A percentile compares a stretch with the other conserved stretches of the same genome.
Conservation (phyloP, 2,888 invertebrate genomes). For the Latrodectus elegans region DNA sequence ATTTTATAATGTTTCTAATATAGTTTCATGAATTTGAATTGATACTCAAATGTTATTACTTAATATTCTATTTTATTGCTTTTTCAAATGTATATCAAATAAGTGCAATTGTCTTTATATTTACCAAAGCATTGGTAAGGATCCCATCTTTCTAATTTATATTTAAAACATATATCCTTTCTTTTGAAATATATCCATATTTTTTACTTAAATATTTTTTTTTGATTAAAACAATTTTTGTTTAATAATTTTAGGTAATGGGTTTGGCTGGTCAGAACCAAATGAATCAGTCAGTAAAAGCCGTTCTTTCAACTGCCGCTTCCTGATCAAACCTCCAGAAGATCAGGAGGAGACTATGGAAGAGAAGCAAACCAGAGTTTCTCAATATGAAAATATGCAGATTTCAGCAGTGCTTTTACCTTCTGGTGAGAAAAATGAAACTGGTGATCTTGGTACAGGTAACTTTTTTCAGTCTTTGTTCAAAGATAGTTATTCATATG, state of each 20-base stretch:
- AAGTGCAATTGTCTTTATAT: no score
- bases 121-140: no score
- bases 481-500: no score
- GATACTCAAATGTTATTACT: no score
- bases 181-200: no score
- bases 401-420: constrained; percentile 75
- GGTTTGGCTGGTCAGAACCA: constrained; percentile 64
- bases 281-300: constrained; percentile 73
- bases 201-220: neutral
- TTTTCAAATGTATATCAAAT: no score
- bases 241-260: constrained; percentile 54
- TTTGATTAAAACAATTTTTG: neutral
- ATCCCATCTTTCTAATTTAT: no score
- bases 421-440: constrained; percentile 71
- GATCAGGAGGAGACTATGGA: constrained; percentile 78
- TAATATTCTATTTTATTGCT: no score
- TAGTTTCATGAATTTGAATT: no score
- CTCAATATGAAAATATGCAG: constrained; percentile 84
- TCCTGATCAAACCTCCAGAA: constrained; percentile 82
- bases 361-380: constrained; percentile 81
- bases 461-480: neutral
- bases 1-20: no score
- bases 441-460: constrained; percentile 48
- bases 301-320: constrained; percentile 81
- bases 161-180: no score